A percentile compares a stretch with the other conserved stretches of the same genome.
Conservation (phyloP, 2,113 vertebrate species). For the Chlamydotis undulata region DNA sequence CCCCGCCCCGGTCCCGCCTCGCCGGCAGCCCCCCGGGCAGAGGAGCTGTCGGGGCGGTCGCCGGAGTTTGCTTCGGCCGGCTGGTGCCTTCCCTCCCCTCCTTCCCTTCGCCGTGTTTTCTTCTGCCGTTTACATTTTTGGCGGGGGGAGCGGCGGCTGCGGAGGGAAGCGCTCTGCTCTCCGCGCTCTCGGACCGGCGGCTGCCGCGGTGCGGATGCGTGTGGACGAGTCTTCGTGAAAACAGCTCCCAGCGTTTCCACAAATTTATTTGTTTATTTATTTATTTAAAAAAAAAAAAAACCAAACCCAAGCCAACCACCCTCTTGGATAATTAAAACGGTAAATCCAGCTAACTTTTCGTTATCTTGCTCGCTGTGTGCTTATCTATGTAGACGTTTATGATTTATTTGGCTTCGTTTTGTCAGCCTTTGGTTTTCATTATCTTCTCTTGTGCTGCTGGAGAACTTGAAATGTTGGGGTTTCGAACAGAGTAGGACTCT, state of each 20-base stretch:
- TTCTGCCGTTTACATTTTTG: neutral
- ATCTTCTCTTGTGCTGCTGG: neutral
- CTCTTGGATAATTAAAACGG: constrained; percentile 53
- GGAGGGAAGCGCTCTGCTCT: neutral
- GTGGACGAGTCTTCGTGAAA: neutral
- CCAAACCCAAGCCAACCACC: constrained; percentile 22
- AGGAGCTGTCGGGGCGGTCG: neutral
- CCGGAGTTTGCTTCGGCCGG: neutral
- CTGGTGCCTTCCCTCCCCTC: neutral
- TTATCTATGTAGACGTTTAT: neutral
- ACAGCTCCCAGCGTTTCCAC: neutral
- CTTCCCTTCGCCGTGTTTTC: neutral
- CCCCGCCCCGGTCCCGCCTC: neutral
- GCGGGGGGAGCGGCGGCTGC: neutral
- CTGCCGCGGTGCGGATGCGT: constrained; percentile 11
- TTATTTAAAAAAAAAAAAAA: neutral
- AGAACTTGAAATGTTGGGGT: neutral
- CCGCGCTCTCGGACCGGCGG: neutral
- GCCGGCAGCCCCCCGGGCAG: neutral
- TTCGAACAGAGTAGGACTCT: neutral
- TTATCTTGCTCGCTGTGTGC: constrained; percentile 28
- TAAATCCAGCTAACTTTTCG: constrained; percentile 46
- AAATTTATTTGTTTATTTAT: neutral
- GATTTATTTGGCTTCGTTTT: neutral
- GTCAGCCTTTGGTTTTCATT: neutral